phyloP scores from a whole-genome alignment of 1,140 invertebrate genomes.

The Diachasma alloeum region DNA sequence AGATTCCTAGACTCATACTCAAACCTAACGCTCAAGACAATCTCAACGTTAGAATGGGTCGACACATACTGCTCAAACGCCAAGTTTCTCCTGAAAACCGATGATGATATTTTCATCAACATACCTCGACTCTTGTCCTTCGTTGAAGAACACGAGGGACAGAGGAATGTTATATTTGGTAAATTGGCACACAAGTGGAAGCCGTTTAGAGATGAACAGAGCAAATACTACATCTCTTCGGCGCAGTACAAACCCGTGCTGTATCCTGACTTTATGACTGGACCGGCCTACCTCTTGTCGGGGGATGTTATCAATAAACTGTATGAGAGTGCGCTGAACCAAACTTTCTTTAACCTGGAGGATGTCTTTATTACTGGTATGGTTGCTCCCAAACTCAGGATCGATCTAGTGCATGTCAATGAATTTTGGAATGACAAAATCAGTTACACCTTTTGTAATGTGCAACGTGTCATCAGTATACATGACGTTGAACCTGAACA shows the following conservation, averaged over 20 bases:
- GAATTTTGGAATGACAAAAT: slow-evolving; percentile 86
- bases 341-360: slow-evolving; percentile 84
- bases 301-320: slow-evolving; percentile 73
- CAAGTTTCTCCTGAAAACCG: slow-evolving; percentile 83
- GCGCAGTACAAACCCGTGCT: slow-evolving; percentile 74
- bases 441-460: slow-evolving; percentile 78
- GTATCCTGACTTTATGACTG: slow-evolving; percentile 87
- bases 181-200: slow-evolving; percentile 84
- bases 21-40: slow-evolving; percentile 87
- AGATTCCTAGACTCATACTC: slow-evolving; percentile 85
- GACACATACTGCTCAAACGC: slow-evolving; percentile 79
- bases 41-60: slow-evolving; percentile 86
- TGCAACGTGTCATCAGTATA: slow-evolving; percentile 82
- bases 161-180: slow-evolving; percentile 79
- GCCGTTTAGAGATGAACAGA: slow-evolving; percentile 82
- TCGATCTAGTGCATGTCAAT: slow-evolving; percentile 77
- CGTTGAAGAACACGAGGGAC: slow-evolving; percentile 71
- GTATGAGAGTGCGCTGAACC: slow-evolving; percentile 72
- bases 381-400: slow-evolving; percentile 75
- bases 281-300: slow-evolving; percentile 84
- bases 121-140: slow-evolving; percentile 78
- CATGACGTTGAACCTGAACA: slow-evolving; percentile 90
- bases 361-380: slow-evolving; percentile 91
- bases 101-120: slow-evolving; percentile 94
- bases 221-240: slow-evolving; percentile 85